phyloP scores from a whole-genome alignment of 2,113 vertebrate genomes.

The Centropristis striata region DNA sequence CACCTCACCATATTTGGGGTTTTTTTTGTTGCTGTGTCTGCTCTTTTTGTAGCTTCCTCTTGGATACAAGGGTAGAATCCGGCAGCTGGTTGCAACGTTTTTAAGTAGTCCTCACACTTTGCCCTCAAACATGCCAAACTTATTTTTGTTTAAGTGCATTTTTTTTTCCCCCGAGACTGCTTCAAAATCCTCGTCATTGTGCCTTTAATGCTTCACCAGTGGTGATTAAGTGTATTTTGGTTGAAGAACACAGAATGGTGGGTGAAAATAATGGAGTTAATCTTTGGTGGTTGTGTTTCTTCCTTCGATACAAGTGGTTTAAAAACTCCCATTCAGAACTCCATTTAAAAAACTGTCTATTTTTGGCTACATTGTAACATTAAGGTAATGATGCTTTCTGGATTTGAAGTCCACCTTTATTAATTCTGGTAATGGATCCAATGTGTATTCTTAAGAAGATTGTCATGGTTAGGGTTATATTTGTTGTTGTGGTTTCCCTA shows the following conservation, averaged over 20 bases:
- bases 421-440: not conserved
- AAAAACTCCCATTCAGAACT: not conserved
- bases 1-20: too few species aligned
- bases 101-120: too few species aligned
- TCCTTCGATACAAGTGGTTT: not conserved
- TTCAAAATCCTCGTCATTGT: too few species aligned
- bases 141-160: too few species aligned
- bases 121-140: too few species aligned
- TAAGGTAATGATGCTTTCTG: too few species aligned
- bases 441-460: not conserved
- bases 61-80: too few species aligned
- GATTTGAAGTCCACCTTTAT: not conserved
- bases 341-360: not conserved
- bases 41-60: too few species aligned
- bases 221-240: not conserved
- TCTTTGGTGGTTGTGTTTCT: not conserved
- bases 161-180: too few species aligned
- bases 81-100: too few species aligned
- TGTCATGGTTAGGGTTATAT: not conserved
- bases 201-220: not conserved
- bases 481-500: not conserved
- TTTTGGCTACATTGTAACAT: not conserved
- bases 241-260: not conserved
- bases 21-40: too few species aligned
- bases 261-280: not conserved